phyloP scores from a whole-genome alignment of 2,888 invertebrate species.

The Amphipoea lucens region DNA sequence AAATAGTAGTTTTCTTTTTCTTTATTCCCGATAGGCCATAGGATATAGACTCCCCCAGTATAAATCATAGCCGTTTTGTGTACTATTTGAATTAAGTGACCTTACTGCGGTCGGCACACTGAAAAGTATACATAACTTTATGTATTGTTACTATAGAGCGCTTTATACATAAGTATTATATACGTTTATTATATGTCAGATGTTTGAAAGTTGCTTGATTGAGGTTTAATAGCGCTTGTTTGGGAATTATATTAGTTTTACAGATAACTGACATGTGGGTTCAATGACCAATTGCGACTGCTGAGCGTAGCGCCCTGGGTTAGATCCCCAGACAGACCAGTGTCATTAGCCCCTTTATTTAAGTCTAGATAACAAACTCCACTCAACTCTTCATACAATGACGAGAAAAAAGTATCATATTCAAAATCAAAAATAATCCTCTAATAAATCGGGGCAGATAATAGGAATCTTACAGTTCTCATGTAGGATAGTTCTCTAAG shows the following conservation, averaged over 20 bases:
- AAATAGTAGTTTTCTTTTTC: background rate
- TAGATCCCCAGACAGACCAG: background rate
- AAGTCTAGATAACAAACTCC: too few species aligned
- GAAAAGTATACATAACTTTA: constrained; percentile 6
- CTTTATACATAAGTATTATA: constrained; percentile 21
- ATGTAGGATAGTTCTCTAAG: too few species aligned
- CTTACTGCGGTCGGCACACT: constrained; percentile 30
- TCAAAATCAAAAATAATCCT: too few species aligned
- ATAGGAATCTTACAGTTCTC: too few species aligned
- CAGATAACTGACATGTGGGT: background rate
- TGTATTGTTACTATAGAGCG: constrained; percentile 32
- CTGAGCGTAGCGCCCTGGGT: background rate
- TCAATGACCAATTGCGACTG: background rate
- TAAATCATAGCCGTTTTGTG: background rate
- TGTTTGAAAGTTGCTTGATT: constrained; percentile 18
- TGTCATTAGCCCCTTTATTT: background rate
- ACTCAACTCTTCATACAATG: too few species aligned
- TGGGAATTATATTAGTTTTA: constrained; percentile 24
- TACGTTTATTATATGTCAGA: constrained; percentile 6
- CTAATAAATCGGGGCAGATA: too few species aligned
- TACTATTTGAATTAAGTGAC: constrained; percentile 12
- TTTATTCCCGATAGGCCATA: constrained; percentile 4
- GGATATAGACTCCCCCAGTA: background rate
- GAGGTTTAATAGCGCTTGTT: background rate
- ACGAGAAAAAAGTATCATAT: too few species aligned